Evolutionary conservation across 2,797 vertebrate species (phyloP).

Genomic region (Eurystomus glaucurus): DNA sequence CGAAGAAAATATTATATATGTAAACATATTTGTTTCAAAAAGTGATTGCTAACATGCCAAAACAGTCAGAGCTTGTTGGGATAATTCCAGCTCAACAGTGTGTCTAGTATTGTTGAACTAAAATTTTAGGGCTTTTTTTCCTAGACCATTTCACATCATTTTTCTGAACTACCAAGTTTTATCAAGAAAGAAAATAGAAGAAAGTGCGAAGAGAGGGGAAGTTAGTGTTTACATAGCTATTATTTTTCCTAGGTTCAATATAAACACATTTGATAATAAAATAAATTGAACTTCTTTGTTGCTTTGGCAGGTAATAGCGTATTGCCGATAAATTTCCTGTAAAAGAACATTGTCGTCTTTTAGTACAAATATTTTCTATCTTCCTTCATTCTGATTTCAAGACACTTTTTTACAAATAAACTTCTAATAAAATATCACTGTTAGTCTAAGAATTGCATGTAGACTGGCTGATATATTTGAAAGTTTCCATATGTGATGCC

Average conservation of each 20-base stretch:
- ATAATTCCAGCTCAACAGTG: background rate
- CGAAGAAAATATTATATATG: background rate
- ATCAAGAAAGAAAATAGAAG: background rate
- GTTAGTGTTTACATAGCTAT: background rate
- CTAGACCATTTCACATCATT: background rate
- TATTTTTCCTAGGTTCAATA: background rate
- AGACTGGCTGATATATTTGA: background rate
- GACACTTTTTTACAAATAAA: background rate
- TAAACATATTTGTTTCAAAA: background rate
- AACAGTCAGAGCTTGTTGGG: background rate
- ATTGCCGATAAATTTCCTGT: background rate
- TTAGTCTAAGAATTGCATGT: background rate
- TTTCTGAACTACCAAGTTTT: background rate
- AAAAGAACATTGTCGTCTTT: background rate
- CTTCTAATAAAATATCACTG: background rate
- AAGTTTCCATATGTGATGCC: background rate
- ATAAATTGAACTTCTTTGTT: background rate
- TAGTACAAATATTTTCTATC: background rate
- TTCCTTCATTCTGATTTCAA: background rate
- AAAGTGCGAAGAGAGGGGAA: background rate
- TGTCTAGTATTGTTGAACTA: background rate
- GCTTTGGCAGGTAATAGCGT: background rate
- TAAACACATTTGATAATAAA: background rate
- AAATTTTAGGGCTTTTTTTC: background rate
- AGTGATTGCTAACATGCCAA: background rate